A percentile compares a stretch with the other conserved stretches of the same genome.
Conservation (phyloP, 2,797 vertebrate genomes). For the Gymnoscopelus microlampas region DNA sequence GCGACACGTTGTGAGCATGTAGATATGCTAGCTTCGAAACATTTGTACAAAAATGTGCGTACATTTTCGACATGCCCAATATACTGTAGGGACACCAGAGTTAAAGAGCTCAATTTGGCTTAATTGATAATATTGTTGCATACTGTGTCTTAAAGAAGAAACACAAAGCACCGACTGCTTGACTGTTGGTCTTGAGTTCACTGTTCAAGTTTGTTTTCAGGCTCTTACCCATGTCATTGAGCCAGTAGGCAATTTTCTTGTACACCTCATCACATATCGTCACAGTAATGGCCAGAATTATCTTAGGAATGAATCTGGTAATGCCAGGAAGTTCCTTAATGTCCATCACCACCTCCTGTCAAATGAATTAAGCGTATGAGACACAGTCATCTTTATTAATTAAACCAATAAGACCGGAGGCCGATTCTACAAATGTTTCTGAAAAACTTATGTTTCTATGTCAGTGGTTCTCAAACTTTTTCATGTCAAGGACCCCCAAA, state of each 20-base stretch:
- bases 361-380: slow-evolving; percentile 29
- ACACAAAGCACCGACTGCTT: not conserved
- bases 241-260: slow-evolving; percentile 93
- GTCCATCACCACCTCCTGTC: slow-evolving; percentile 90
- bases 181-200: not conserved
- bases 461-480: no score
- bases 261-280: slow-evolving; percentile 90
- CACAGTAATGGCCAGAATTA: slow-evolving; percentile 89
- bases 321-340: slow-evolving; percentile 88
- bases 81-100: no score
- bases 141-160: no score
- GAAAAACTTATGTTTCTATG: no score
- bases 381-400: slow-evolving; percentile 36
- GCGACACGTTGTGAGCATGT: no score
- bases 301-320: slow-evolving; percentile 90
- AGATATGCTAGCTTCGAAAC: no score
- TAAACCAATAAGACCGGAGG: not conserved
- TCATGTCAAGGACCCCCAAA: no score
- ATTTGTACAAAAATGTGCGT: no score
- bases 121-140: no score
- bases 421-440: no score
- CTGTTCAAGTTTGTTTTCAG: not conserved
- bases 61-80: no score
- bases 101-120: no score
- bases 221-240: slow-evolving; percentile 91